Base-by-base conservation (phyloP, 1,140 invertebrate species). In the Lasioglossum baleicum region DNA sequence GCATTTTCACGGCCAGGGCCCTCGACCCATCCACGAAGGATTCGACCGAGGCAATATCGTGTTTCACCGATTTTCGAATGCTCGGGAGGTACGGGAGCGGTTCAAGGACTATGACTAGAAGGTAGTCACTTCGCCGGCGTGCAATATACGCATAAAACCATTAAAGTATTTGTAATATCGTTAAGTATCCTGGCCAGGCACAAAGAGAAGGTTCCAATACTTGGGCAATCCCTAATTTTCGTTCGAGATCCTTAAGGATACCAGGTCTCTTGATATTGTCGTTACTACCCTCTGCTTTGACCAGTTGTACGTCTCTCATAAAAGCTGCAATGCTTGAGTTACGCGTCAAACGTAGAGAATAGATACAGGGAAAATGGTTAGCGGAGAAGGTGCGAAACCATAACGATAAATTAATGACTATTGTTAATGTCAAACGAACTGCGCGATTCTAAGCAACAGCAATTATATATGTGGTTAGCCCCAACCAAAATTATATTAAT, bases 61-160 rank as follows among this genome's bases (percentile, higher is more conserved):
- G 11, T 44, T 8, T 44, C 44, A 8, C 44, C 8, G 44, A 44
- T 11, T 44, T 35, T 11, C 44, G 44, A 8, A 44, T 44, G 2
- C 35, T 4, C 35, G 3, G 5, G 2, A 5, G 35, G 5, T 4
- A 35, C 35, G 3, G 35, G 35, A 35, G 3, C 35, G 35, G 35
- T 35, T 35, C 1, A 35, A 35, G 11, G 44, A 11, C 44, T n/a
- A n/a, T 6, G 44, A 44, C 11, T 1, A 11, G 44, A 11, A 11
- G 0, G 81, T 61, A 75, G 69, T 80, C 75, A 51, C 17, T 48
- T 0, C 44, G 13, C 3, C 40, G 69, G 17, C 42, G 58, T 48
- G 76, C 83, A 83, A 86, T 88, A 84, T 86, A 88, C 20, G 42
- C 76, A 82, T 87, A 88, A 88, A 88, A 7, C 81, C 80, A 83